phyloP scores from a whole-genome alignment of 2,113 vertebrate species.

The Albula glossodonta region DNA sequence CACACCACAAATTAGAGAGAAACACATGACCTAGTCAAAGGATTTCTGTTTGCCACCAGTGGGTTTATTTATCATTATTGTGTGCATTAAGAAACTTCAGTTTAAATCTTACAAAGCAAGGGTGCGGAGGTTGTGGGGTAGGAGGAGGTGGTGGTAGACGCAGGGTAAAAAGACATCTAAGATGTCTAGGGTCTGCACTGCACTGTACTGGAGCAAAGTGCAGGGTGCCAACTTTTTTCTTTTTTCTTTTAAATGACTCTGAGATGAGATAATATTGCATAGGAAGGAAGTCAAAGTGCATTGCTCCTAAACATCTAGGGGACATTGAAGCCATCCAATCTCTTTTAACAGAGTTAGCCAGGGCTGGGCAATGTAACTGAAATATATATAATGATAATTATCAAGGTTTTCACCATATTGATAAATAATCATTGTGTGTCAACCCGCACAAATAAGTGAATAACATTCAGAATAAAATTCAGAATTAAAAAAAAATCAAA shows the following conservation, averaged over 20 bases:
- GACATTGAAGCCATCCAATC: too few species aligned
- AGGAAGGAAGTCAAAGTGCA: conserved; percentile 9
- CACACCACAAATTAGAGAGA: neutral
- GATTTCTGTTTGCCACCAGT: neutral
- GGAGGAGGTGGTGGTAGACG: neutral
- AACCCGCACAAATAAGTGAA: too few species aligned
- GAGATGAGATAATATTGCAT: conserved; percentile 1
- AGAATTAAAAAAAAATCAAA: too few species aligned
- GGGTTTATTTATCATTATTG: neutral
- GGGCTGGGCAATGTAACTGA: too few species aligned
- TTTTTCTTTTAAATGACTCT: neutral
- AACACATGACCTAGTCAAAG: neutral
- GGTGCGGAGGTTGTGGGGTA: neutral
- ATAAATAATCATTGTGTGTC: too few species aligned
- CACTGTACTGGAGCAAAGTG: neutral
- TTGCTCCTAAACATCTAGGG: neutral
- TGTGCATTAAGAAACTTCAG: neutral
- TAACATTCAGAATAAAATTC: too few species aligned
- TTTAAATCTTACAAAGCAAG: neutral
- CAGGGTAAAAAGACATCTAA: too few species aligned
- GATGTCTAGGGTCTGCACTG: too few species aligned
- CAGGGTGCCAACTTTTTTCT: neutral
- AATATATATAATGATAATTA: too few species aligned
- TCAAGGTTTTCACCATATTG: too few species aligned
- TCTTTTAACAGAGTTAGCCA: too few species aligned